Evolutionary conservation across 1,140 invertebrate species (phyloP), one percentile per base, ranked within the genome.

Genomic region (Hestina assimilis): DNA sequence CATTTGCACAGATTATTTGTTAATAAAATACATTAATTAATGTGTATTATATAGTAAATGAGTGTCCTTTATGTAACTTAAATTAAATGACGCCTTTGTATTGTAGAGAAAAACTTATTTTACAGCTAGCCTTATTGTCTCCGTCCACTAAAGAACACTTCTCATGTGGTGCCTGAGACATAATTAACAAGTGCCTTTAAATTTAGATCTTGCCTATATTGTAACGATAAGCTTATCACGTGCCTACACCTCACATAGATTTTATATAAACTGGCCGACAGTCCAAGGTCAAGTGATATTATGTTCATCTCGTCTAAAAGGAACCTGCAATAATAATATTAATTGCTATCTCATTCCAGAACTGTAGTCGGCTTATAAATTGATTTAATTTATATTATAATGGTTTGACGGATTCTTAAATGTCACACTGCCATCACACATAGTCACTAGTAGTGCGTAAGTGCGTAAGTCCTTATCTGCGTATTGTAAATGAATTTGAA

Each of bases 381-480:
- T 38, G 8, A 17, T 19, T 38, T 8, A 20, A 17, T 8, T 9
- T 19, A 2, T 8, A 38, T 17, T 38, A 6, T 38, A 38, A 17
- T 38, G 6, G 11, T 58, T 33, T 33, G 1, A 48, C 28, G 42
- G 50, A 26, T 8, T 33, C 23, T 29, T 28, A n/a, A n/a, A n/a
- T 46, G 48, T 61, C 63, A 57, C 56, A 62, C 76, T 79, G 80
- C 78, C 78, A 83, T 83, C 66, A 58, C 69, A 47, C 50, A 81
- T 79, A 81, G 78, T 83, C 78, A 83, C 66, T 81, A 83, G 75
- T 70, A 67, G 64, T 72, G 66, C 64, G 52, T 79, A 76, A 78
- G 71, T 75, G 60, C 54, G n/a, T n/a, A n/a, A n/a, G n/a, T n/a
- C n/a, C n/a, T n/a, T n/a, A n/a, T n/a, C 50, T 65, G 31, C 43